Evolutionary conservation across 2,888 invertebrate species (phyloP).

Genomic region (Rhabditoides inermis): DNA sequence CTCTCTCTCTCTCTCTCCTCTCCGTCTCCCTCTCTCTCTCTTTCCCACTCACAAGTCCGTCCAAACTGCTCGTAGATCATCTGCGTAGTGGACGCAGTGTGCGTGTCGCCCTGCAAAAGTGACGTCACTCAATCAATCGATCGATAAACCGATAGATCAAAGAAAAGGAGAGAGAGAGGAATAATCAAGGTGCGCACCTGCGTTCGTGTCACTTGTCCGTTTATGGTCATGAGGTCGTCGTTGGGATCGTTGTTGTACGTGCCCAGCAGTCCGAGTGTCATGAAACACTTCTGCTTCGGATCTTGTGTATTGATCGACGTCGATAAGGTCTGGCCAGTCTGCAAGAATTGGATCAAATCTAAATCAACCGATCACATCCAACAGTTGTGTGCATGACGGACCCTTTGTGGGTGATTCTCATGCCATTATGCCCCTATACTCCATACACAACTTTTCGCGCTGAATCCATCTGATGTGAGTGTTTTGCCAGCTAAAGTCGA

Average conservation of each 20-base stretch:
- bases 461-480: too few species aligned
- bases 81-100: constrained; percentile 26
- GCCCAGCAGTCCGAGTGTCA: constrained; percentile 42
- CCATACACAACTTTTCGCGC: too few species aligned
- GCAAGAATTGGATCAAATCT: too few species aligned
- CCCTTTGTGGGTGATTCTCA: too few species aligned
- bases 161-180: too few species aligned
- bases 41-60: constrained; percentile 19
- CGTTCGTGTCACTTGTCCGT: constrained; percentile 1
- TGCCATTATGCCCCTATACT: too few species aligned
- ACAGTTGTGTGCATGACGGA: constrained; percentile 6
- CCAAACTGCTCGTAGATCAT: constrained; percentile 43
- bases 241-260: constrained; percentile 44
- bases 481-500: too few species aligned
- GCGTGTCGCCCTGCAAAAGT: constrained; percentile 26
- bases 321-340: background rate
- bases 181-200: too few species aligned
- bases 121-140: too few species aligned
- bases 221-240: constrained; percentile 40
- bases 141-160: too few species aligned
- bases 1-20: too few species aligned
- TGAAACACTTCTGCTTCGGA: constrained; percentile 33
- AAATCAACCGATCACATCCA: background rate
- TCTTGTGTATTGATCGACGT: constrained; percentile 1
- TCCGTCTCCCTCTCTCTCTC: background rate